Conservation (phyloP, 2,888 invertebrate genomes). For the Leptopilina syphax region DNA sequence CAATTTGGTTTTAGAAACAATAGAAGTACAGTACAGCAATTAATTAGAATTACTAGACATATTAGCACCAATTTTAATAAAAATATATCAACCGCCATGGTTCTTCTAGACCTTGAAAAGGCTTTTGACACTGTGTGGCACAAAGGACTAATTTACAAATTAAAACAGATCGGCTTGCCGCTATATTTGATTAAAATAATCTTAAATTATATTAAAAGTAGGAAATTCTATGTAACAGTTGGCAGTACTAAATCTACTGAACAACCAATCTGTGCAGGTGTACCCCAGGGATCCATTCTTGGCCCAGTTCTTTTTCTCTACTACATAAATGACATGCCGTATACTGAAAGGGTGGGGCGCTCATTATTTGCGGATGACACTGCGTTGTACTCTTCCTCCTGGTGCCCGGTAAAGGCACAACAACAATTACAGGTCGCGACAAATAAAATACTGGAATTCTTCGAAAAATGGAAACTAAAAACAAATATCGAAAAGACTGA, state of each 20-base stretch:
- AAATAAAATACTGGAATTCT: background rate
- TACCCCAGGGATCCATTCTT: background rate
- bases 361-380: background rate
- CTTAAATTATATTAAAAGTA: background rate
- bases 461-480: background rate
- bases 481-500: background rate
- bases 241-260: background rate
- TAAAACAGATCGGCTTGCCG: background rate
- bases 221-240: background rate
- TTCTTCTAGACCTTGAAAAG: conserved; percentile 16
- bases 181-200: background rate
- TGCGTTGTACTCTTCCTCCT: background rate
- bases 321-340: background rate
- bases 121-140: conserved; percentile 31
- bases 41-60: conserved; percentile 10
- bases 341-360: background rate
- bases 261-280: background rate
- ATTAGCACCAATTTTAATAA: conserved; percentile 28
- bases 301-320: background rate
- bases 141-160: background rate
- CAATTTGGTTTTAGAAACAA: conserved; percentile 9
- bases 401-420: background rate
- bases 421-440: background rate
- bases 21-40: conserved; percentile 21
- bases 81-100: conserved; percentile 20